These are phyloP conservation scores for Caenorhabditis latens DNA, from an alignment of 1,140 invertebrate genomes.

Conservation along the genomic window DNA sequence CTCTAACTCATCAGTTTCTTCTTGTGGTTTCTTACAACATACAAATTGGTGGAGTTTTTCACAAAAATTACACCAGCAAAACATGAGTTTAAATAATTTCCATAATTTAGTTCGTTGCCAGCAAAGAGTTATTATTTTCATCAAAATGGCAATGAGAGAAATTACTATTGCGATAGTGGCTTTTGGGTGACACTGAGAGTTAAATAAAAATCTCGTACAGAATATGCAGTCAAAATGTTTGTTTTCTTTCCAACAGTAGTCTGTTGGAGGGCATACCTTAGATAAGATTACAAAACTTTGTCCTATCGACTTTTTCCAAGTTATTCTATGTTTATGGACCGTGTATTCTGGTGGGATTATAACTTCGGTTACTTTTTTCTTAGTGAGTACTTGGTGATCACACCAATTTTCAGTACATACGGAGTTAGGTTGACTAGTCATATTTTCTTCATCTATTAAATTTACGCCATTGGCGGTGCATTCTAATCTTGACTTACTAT, in stretches of 20 bases:
- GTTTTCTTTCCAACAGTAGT: neutral
- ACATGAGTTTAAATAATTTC: too few relatives aligned
- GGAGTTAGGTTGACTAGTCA: neutral
- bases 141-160: neutral
- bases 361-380: neutral
- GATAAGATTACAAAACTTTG: neutral
- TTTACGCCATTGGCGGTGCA: neutral
- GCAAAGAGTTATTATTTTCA: neutral
- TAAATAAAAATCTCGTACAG: neutral
- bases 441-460: constrained; percentile 12
- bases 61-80: too few relatives aligned
- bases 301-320: neutral
- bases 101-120: too few relatives aligned
- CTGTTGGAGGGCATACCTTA: neutral
- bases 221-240: neutral
- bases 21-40: too few relatives aligned
- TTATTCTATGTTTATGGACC: neutral
- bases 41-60: too few relatives aligned
- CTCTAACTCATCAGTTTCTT: too few relatives aligned
- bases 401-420: neutral
- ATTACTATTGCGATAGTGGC: neutral
- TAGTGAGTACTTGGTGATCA: neutral
- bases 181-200: neutral
- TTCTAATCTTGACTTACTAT: neutral
- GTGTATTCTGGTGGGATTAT: constrained; percentile 1